Conservation (phyloP, 2,797 vertebrate genomes). For the Prunella strophiata region DNA sequence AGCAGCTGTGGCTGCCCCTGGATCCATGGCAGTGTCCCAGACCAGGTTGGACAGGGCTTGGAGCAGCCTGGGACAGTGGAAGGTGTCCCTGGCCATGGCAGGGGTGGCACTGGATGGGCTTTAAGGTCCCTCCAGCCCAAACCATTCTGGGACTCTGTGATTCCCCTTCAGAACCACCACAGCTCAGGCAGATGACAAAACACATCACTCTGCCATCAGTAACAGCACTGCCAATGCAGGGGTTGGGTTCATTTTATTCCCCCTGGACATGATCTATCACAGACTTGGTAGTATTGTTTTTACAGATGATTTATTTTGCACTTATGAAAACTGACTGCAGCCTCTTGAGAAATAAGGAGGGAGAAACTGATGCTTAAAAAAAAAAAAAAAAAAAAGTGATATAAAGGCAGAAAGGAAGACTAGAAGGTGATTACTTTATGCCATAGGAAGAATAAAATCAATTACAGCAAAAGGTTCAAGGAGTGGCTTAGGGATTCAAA, state of each 20-base stretch:
- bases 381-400: neutral
- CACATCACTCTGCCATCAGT: neutral
- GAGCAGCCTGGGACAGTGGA: neutral
- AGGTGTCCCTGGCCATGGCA: neutral
- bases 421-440: neutral
- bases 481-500: neutral
- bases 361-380: neutral
- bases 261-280: neutral
- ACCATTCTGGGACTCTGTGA: neutral
- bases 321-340: neutral
- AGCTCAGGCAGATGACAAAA: neutral
- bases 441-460: neutral
- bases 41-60: neutral
- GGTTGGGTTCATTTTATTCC: neutral
- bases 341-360: neutral
- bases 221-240: rapidly evolving
- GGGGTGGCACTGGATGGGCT: rapidly evolving
- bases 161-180: neutral
- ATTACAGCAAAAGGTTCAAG: neutral
- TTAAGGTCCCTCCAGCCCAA: neutral
- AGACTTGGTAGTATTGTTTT: neutral
- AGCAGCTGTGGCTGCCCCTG: neutral
- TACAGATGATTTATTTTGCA: neutral
- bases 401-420: neutral
- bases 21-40: neutral